Evolutionary conservation across 2,113 vertebrate genomes (phyloP), one percentile per base, ranked within the genome.

Genomic region (Rallus limicola): DNA sequence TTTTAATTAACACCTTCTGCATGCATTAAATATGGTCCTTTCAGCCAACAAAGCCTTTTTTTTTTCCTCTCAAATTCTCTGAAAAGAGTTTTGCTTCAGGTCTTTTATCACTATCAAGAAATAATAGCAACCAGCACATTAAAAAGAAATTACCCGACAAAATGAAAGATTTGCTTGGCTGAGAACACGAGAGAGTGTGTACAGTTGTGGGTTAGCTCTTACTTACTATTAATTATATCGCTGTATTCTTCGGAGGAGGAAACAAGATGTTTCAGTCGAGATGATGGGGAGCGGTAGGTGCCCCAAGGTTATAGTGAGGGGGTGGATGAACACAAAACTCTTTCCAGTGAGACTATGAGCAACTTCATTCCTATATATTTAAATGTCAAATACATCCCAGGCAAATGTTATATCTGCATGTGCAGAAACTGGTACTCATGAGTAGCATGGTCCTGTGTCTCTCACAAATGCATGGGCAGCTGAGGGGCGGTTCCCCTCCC

Each of bases 1-100:
- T 97, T 97, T 97, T 96, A 97, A 97, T 98, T 95, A 97, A 96
- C 91, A 95, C 77, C 50, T 97, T 95, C 81, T 92, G 33, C 70
- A 64, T 90, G 78, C 44, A 96, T 95, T 97, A 96, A 95, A 89
- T 94, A 38, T 78, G 13, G 71, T 98, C 40, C 68, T 93, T 96
- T 44, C 65, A 79, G 82, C 62, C 56, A 96, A 93, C 76, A 87
- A 90, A 95, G 86, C 46, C 50, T 64, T 91, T 93, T 82, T 96
- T 82, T 94, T 87, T 70, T 79, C 38, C 63, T 87, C 77, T 89
- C 24, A 13, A 93, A 88, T 94, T 95, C 25, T 78, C 42, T 79
- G 88, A 83, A 90, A 86, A 94, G 71, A 58, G 21, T 92, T 97
- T 95, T 96, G 80, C 93, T 97, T 95, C 71, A 81, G 78, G 90